Evolutionary conservation across 2,113 vertebrate genomes (phyloP).

Genomic region (Tachuris rubrigastra): DNA sequence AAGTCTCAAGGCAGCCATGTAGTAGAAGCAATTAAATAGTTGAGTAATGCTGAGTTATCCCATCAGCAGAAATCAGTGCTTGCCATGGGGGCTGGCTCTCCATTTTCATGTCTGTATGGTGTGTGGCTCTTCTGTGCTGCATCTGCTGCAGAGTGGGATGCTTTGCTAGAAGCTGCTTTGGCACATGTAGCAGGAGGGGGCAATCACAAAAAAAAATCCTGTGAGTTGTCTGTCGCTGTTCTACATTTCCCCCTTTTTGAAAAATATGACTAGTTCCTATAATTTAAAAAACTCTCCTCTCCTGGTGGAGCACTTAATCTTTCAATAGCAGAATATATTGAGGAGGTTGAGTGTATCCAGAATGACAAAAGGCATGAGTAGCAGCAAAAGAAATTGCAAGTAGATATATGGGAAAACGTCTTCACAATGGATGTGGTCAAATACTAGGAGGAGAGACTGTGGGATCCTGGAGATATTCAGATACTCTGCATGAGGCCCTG

Average conservation of each 20-base stretch:
- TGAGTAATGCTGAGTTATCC: not conserved
- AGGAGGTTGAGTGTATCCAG: not conserved
- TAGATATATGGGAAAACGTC: not conserved
- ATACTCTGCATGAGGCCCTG: not conserved
- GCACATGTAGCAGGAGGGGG: accelerated
- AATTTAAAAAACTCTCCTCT: not conserved
- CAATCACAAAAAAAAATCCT: not conserved
- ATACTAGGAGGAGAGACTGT: accelerated
- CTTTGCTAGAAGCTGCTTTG: not conserved
- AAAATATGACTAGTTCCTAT: not conserved
- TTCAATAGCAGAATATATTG: not conserved
- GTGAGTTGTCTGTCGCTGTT: not conserved
- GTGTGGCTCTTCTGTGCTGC: not conserved
- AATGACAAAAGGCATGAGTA: not conserved
- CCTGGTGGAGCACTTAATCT: not conserved
- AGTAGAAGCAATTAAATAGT: not conserved
- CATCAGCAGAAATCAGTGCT: not conserved
- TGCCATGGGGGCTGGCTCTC: not conserved
- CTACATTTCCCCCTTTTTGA: not conserved
- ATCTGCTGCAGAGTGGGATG: not conserved
- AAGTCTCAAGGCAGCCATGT: not conserved
- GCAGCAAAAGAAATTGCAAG: not conserved
- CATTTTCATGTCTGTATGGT: accelerated
- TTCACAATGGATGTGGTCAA: not conserved
- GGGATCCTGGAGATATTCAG: not conserved